phyloP scores from a whole-genome alignment of 2,797 vertebrate genomes.

The Melanogrammus aeglefinus region DNA sequence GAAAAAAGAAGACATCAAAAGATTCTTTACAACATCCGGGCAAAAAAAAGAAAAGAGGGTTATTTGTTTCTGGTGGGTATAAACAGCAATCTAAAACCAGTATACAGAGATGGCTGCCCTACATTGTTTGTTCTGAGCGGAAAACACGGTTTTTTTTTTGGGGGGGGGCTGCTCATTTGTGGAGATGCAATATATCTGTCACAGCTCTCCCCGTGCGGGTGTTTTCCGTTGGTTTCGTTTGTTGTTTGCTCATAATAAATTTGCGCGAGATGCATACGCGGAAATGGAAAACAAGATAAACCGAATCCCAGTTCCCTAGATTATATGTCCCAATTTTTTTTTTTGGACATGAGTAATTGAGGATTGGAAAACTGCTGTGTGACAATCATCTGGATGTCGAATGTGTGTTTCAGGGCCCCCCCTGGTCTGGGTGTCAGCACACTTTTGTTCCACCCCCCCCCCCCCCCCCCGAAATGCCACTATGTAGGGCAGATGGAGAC shows the following conservation, averaged over 20 bases:
- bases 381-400: background rate
- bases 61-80: constrained; percentile 21
- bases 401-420: background rate
- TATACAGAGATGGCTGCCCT: background rate
- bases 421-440: background rate
- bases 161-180: background rate
- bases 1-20: background rate
- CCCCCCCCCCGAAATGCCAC: constrained; percentile 43
- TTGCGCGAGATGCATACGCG: background rate
- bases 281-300: constrained; percentile 1
- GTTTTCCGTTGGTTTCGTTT: background rate
- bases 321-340: background rate
- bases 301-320: background rate
- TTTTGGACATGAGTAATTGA: background rate
- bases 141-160: background rate
- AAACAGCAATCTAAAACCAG: constrained; percentile 17
- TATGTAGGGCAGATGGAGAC: constrained; percentile 51
- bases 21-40: background rate
- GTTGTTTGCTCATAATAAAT: background rate
- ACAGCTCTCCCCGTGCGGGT: background rate
- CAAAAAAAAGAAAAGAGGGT: background rate
- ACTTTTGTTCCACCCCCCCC: constrained; percentile 18
- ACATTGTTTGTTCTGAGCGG: background rate
- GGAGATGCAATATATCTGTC: constrained; percentile 4
- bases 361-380: background rate